Base-by-base conservation (phyloP, 1,140 invertebrate genomes). In the Onthophagus taurus region DNA sequence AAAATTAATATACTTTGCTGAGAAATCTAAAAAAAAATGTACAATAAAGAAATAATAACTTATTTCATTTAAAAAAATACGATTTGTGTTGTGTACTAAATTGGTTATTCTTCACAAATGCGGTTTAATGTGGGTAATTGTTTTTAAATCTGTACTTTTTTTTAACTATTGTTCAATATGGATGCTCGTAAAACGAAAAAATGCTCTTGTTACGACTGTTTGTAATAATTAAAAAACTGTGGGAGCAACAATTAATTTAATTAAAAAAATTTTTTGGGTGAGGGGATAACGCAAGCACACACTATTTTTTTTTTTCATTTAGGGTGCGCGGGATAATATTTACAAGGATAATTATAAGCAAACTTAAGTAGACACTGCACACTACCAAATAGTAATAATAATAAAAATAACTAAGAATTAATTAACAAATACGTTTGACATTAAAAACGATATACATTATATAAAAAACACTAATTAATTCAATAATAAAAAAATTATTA, bases 341-440 rank as follows among this genome's bases (percentile, higher is more conserved):
- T 61, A 59, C 58, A 62, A 50, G 43, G 53, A 50, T 53, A 23
- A n/a, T 16, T 48, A 51, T 51, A 61, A 62, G 60, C 60, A 49
- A 60, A 58, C 56, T 59, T 62, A 60, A 57, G 52, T 53, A 48
- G 45, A 54, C 50, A 47, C 46, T 57, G 46, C 49, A 46, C 51
- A 52, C 50, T 30, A 47, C 53, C 23, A 30, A 44, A 36, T n/a
- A n/a, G n/a, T n/a, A n/a, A n/a, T n/a, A n/a, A n/a, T n/a, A n/a
- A 48, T 42, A 33, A 31, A 39, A 37, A 50, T 33, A 59, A 61
- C 52, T 61, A 60, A 59, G 49, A 60, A 62, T 54, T 62, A 62
- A 52, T 62, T 62, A 62, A 62, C 60, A 62, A 61, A 60, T 62
- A 60, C 57, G 55, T 58, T 60, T 49, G n/a, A n/a, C n/a, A 57